Conservation (phyloP, 2,888 invertebrate species). For the Cryptus viduatorius region DNA sequence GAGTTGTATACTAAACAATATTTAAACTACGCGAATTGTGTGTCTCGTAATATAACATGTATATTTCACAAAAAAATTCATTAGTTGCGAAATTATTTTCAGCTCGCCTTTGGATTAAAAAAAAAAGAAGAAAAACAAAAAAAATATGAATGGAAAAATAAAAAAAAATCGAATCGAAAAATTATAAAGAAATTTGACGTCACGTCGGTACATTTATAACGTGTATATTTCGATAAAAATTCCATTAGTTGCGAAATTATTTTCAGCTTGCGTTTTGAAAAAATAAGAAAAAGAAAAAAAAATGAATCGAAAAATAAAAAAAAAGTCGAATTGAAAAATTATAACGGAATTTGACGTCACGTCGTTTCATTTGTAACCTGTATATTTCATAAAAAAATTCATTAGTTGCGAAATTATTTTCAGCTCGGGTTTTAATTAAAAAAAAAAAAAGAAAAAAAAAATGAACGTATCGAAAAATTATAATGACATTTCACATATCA, state of each 20-base stretch:
- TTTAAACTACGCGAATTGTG: slow-evolving; percentile 43
- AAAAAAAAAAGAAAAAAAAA: slow-evolving; percentile 9
- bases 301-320: slow-evolving; percentile 7
- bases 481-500: slow-evolving; percentile 55
- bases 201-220: too few relatives aligned
- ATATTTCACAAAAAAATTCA: neutral
- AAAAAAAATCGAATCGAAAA: neutral
- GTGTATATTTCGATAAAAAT: neutral
- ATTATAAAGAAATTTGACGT: too few relatives aligned
- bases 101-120: slow-evolving; percentile 22
- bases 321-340: neutral
- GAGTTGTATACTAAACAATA: slow-evolving; percentile 41
- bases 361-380: too few relatives aligned
- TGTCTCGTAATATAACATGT: neutral
- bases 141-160: too few relatives aligned
- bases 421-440: slow-evolving; percentile 23
- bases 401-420: slow-evolving; percentile 14
- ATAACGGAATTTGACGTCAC: slow-evolving; percentile 46
- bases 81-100: slow-evolving; percentile 17
- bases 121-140: neutral
- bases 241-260: neutral
- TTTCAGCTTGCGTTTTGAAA: neutral
- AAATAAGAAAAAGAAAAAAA: neutral
- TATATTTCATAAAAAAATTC: neutral
- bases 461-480: too few relatives aligned